Evolutionary conservation across 2,797 vertebrate genomes (phyloP).

Genomic region (Mus minutoides): DNA sequence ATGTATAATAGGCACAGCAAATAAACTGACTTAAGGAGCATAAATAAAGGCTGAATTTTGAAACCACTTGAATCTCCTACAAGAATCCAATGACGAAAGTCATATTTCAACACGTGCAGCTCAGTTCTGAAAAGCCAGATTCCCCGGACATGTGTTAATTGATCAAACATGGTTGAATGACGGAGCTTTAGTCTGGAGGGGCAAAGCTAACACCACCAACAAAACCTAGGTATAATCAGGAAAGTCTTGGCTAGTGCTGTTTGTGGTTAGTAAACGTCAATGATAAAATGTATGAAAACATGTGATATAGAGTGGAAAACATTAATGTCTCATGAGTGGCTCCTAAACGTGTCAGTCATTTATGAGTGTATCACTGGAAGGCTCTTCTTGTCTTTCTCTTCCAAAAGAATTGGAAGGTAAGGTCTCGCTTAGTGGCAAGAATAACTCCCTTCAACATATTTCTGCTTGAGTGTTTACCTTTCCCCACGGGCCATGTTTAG

Average conservation of each 20-base stretch:
- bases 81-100: slow-evolving; percentile 69
- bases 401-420: slow-evolving; percentile 1
- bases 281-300: slow-evolving; percentile 20
- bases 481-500: neutral
- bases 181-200: slow-evolving; percentile 4
- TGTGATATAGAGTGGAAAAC: neutral
- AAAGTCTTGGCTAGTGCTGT: neutral
- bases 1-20: slow-evolving; percentile 3
- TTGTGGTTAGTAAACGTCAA: neutral
- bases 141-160: slow-evolving; percentile 47
- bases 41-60: slow-evolving; percentile 64
- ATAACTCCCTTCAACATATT: slow-evolving; percentile 2
- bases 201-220: neutral
- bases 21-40: slow-evolving; percentile 42
- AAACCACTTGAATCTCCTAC: slow-evolving; percentile 62
- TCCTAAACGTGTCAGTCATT: slow-evolving; percentile 18
- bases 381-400: neutral
- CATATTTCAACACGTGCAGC: slow-evolving; percentile 57
- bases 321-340: neutral
- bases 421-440: neutral
- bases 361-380: neutral
- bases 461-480: slow-evolving; percentile 1
- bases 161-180: slow-evolving; percentile 19
- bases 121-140: slow-evolving; percentile 63
- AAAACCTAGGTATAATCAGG: neutral